These are phyloP conservation scores for Mirounga angustirostris DNA, from an alignment of 2,113 vertebrate species.

Conservation along the genomic window DNA sequence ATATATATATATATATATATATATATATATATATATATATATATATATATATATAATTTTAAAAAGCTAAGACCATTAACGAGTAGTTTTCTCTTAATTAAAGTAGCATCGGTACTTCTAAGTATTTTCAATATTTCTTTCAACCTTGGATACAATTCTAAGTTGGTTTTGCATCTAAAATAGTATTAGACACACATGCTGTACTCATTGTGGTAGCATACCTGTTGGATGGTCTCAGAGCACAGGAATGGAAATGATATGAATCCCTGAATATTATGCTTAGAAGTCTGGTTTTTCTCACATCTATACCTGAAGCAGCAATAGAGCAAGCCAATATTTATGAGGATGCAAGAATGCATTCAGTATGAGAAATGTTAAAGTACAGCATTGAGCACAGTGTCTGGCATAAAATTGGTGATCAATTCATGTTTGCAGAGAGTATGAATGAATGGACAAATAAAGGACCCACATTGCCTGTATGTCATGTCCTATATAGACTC, in stretches of 20 bases:
- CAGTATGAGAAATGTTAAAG: conserved; percentile 15
- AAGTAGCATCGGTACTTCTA: background rate
- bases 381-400: background rate
- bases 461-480: background rate
- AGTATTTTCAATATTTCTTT: conserved; percentile 7
- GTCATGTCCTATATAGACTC: background rate
- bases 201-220: background rate
- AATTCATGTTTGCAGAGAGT: background rate
- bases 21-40: background rate
- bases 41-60: background rate
- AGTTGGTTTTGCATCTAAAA: background rate
- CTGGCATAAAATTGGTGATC: background rate
- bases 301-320: background rate
- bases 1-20: no score
- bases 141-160: background rate
- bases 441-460: conserved; percentile 39
- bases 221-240: background rate
- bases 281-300: background rate
- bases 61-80: conserved; percentile 8
- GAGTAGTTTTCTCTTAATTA: background rate
- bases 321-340: background rate
- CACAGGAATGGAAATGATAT: background rate
- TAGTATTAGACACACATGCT: background rate
- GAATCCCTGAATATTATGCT: background rate
- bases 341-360: background rate